phyloP scores from a whole-genome alignment of 2,797 vertebrate species.

The Urosaurus nigricauda region DNA sequence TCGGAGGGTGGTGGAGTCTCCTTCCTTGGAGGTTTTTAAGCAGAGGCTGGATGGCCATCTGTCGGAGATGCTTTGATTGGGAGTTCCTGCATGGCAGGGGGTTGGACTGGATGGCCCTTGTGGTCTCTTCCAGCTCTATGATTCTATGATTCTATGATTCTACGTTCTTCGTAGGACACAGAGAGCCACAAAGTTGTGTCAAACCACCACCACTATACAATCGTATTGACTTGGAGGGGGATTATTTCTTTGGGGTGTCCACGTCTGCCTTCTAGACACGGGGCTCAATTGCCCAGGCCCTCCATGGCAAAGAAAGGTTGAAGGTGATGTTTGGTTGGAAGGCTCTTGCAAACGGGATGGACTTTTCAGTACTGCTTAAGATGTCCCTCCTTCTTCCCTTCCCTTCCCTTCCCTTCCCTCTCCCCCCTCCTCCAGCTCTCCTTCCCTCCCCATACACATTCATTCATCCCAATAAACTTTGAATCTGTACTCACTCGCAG shows the following conservation, averaged over 20 bases:
- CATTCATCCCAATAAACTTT: conserved; percentile 65
- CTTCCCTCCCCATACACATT: conserved; percentile 48
- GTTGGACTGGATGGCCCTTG: too few relatives aligned
- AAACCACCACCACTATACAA: too few relatives aligned
- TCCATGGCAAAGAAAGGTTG: neutral
- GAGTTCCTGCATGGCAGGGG: too few relatives aligned
- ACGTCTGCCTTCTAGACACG: neutral
- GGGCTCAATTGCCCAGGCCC: neutral
- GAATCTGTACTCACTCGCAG: conserved; percentile 55
- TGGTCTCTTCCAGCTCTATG: too few relatives aligned
- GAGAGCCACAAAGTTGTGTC: fast-evolving
- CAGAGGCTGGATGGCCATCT: too few relatives aligned
- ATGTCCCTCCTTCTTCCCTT: neutral
- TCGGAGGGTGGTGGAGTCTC: too few relatives aligned
- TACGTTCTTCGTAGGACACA: neutral
- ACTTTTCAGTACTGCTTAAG: neutral
- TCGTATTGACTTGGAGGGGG: neutral
- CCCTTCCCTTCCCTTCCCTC: neutral
- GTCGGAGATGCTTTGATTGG: too few relatives aligned
- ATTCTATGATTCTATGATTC: too few relatives aligned
- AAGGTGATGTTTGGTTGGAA: neutral
- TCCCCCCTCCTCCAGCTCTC: neutral
- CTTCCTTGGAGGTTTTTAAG: too few relatives aligned
- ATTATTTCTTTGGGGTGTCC: neutral
- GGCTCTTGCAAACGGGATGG: neutral